A percentile compares a stretch with the other conserved stretches of the same genome.
Evolutionary conservation across 2,113 vertebrate species (phyloP).

Genomic region (Etheostoma cragini): DNA sequence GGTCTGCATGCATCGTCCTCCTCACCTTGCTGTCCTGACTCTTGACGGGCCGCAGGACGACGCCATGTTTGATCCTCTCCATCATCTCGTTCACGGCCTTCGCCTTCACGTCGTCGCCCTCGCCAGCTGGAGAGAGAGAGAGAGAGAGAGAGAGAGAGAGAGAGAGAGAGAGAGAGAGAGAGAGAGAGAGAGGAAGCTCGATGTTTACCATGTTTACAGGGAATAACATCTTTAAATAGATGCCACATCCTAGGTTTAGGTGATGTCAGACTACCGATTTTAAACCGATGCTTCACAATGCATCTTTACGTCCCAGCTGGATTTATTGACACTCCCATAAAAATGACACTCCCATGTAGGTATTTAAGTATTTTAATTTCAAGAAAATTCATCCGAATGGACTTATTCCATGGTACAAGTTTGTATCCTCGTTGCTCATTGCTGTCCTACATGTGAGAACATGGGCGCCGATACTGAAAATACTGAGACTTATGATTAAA

Average conservation of each 20-base stretch:
- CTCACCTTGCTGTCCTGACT: constrained; percentile 83
- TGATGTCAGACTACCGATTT: not conserved
- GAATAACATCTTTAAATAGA: not conserved
- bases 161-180: not conserved
- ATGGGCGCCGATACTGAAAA: too few species aligned
- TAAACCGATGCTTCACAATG: too few species aligned
- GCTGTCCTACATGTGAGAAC: not conserved
- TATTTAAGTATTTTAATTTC: too few species aligned
- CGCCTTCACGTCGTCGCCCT: constrained; percentile 84
- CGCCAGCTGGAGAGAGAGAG: constrained; percentile 52
- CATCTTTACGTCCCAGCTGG: too few species aligned
- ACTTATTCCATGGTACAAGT: not conserved
- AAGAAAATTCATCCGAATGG: too few species aligned
- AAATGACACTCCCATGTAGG: too few species aligned
- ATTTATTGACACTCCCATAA: too few species aligned
- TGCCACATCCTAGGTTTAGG: not conserved
- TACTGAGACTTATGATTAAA: too few species aligned
- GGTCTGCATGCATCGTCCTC: fast-evolving
- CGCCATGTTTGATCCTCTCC: constrained; percentile 87
- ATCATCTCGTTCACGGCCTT: constrained; percentile 89
- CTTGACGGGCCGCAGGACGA: constrained; percentile 86
- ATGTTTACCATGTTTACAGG: too few species aligned
- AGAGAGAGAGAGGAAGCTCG: too few species aligned
- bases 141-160: too few species aligned
- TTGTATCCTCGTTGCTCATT: too few species aligned